Conservation (phyloP, 2,797 vertebrate species). For the Sardinella longiceps region DNA sequence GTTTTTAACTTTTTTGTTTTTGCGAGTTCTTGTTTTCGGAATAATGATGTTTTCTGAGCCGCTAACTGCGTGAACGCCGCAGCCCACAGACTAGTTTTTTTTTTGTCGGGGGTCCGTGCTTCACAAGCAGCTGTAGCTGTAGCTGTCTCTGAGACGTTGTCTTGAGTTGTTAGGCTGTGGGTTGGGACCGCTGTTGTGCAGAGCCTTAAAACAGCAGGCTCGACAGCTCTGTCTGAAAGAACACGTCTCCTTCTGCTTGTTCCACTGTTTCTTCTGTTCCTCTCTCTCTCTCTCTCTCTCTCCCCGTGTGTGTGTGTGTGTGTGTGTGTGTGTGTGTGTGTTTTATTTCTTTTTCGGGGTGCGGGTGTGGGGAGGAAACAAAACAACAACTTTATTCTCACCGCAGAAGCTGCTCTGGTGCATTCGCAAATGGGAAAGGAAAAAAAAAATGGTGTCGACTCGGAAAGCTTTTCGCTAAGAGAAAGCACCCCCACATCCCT, state of each 20-base stretch:
- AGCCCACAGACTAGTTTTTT: background rate
- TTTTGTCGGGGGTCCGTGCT: background rate
- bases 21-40: background rate
- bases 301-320: background rate
- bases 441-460: background rate
- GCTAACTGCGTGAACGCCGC: background rate
- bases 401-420: background rate
- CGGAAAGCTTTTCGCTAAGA: background rate
- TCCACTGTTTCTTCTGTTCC: constrained; percentile 7
- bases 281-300: background rate
- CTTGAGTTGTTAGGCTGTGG: background rate
- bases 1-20: background rate
- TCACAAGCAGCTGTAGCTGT: constrained; percentile 17
- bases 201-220: constrained; percentile 14
- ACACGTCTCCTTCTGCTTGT: constrained; percentile 2
- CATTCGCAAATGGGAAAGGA: background rate
- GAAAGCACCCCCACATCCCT: background rate
- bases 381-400: constrained; percentile 14
- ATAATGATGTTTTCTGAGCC: background rate
- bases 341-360: background rate
- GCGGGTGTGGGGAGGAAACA: background rate
- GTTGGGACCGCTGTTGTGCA: constrained; percentile 14
- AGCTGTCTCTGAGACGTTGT: constrained; percentile 6
- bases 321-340: background rate
- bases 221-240: constrained; percentile 11